Base-by-base conservation (phyloP, 2,113 vertebrate genomes). In the Empidonax traillii region DNA sequence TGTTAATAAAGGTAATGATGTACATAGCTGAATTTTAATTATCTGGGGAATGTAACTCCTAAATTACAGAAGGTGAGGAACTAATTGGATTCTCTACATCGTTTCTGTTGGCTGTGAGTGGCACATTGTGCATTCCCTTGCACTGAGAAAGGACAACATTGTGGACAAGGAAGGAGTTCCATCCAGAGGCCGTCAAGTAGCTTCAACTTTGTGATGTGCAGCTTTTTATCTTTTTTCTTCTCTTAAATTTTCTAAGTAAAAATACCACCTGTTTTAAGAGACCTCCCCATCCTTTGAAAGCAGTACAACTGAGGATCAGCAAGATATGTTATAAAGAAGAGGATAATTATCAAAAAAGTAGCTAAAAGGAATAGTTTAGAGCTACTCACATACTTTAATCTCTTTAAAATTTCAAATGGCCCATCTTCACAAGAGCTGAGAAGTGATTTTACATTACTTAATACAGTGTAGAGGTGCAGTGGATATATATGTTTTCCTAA, bases 11-110 rank as follows among this genome's bases (percentile, higher is more conserved):
- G 24, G 41, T 73, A 87, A 90, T 65, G 11, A 83, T 76, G 6
- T n/a, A 89, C 89, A 73, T 19, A 73, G 41, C 68, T 91, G 66
- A 90, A 89, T 73, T 87, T 44, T 85, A 94, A 91, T 61, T 14
- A 78, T 49, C 69, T 75, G 43, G 53, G 59, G 52, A 91, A 71
- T 44, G 39, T 10, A 75, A 73, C 24, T 56, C 49, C 81, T 89
- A 68, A 85, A 95, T 72, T 82, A 87, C 52, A 66, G 53, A 46
- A 17, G 28, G 31, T 72, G 39, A 89, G 71, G 52, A 87, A 72
- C 35, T 52, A 90, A 92, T 46, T 81, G 41, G 61, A 91, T 85
- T 93, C 52, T 78, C 24, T 23, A 15, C 44, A 52, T 81, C 44
- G 68, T 72, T 47, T 61, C 80, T 82, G 41, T 82, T 79, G 44